Evolutionary conservation across 2,797 vertebrate genomes (phyloP).

Genomic region (Onychomys arenicola): DNA sequence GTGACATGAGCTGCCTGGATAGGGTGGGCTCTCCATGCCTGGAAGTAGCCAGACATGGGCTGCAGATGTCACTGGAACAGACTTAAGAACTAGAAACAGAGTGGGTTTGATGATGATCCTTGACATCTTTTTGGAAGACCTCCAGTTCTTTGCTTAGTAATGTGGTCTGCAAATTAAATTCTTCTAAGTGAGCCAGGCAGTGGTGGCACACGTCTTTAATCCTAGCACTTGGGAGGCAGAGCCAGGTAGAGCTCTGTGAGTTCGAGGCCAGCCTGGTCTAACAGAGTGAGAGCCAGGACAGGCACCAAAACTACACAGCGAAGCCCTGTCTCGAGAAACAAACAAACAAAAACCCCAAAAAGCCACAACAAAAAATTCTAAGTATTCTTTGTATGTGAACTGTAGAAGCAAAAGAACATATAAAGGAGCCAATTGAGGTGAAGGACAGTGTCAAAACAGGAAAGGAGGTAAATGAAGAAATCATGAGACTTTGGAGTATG

Average conservation of each 20-base stretch:
- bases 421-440: neutral
- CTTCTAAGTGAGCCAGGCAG: neutral
- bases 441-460: neutral
- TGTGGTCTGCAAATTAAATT: neutral
- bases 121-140: neutral
- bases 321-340: too few species aligned
- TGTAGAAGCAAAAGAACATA: neutral
- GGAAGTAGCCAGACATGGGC: neutral
- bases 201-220: too few species aligned
- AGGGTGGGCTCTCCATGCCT: neutral
- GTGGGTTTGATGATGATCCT: neutral
- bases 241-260: too few species aligned
- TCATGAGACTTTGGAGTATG: conserved; percentile 58
- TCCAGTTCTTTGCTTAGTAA: neutral
- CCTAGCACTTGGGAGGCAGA: too few species aligned
- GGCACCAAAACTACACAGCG: too few species aligned
- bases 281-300: too few species aligned
- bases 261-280: too few species aligned
- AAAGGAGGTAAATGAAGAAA: conserved; percentile 44
- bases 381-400: neutral
- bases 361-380: neutral
- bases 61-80: neutral
- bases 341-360: too few species aligned
- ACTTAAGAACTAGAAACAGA: neutral
- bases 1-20: neutral